Percentiles rank a stretch among this genome's conserved stretches.
Evolutionary conservation across 2,113 vertebrate species (phyloP).

Genomic region (Dipodomys merriami): DNA sequence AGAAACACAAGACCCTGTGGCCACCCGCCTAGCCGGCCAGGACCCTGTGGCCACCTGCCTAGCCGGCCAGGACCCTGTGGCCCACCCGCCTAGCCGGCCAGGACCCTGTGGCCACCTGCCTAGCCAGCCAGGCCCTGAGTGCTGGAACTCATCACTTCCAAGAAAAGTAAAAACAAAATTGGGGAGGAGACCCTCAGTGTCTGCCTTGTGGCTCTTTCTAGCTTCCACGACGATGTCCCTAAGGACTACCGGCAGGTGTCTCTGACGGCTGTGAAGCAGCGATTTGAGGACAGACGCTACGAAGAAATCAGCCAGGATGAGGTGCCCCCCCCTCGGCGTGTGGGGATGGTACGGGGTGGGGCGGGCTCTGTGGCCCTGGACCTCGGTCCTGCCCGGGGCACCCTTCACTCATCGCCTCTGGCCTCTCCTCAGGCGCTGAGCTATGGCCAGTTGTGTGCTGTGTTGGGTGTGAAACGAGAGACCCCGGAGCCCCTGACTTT

Average conservation of each 20-base stretch:
- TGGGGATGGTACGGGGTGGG: rapidly evolving
- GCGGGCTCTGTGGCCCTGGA: rapidly evolving
- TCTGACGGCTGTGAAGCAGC: slow-evolving; percentile 95
- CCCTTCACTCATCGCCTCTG: background rate
- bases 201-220: slow-evolving; percentile 67
- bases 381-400: background rate
- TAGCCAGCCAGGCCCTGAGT: too few species aligned
- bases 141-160: too few species aligned
- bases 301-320: slow-evolving; percentile 93
- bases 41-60: too few species aligned
- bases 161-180: too few species aligned
- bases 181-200: background rate
- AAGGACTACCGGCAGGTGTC: slow-evolving; percentile 96
- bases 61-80: too few species aligned
- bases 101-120: too few species aligned
- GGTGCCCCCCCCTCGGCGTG: slow-evolving; percentile 78
- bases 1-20: too few species aligned
- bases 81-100: too few species aligned
- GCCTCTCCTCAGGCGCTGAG: slow-evolving; percentile 89
- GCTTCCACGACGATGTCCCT: slow-evolving; percentile 94
- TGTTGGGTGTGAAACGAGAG: slow-evolving; percentile 91
- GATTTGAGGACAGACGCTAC: slow-evolving; percentile 94
- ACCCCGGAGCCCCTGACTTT: slow-evolving; percentile 82
- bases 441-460: slow-evolving; percentile 92
- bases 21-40: too few species aligned